These are phyloP conservation scores for Oophaga pumilio DNA, from an alignment of 2,113 vertebrate species.

Conservation along the genomic window DNA sequence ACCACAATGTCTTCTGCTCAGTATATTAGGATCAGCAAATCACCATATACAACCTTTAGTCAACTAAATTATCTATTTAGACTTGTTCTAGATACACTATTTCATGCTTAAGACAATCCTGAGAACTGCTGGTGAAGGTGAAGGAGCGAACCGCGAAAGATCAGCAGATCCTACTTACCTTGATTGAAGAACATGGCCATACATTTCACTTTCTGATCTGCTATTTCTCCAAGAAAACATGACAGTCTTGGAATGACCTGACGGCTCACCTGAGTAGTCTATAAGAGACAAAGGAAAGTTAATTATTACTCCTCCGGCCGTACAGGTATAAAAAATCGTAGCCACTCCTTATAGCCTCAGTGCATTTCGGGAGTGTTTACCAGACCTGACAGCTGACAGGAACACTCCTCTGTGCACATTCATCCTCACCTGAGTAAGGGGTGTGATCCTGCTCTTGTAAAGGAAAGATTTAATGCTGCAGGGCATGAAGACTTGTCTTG, in stretches of 20 bases:
- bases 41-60: neutral
- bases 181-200: neutral
- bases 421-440: neutral
- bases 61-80: neutral
- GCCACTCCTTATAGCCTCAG: conserved; percentile 51
- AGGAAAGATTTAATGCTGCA: neutral
- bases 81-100: neutral
- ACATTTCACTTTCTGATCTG: neutral
- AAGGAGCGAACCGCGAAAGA: neutral
- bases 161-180: conserved; percentile 29
- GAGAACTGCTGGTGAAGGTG: neutral
- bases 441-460: neutral
- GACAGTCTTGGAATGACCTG: conserved; percentile 27
- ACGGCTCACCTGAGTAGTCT: conserved; percentile 38
- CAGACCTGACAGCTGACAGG: conserved; percentile 40
- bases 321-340: conserved; percentile 39
- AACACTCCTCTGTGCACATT: conserved; percentile 42
- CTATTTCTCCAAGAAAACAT: conserved; percentile 41
- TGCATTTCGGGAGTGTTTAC: conserved; percentile 60
- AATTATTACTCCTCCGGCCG: conserved; percentile 43
- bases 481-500: neutral
- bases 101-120: neutral
- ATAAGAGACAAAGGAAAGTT: conserved; percentile 51
- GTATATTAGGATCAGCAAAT: too few species aligned
- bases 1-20: neutral